These are phyloP conservation scores for Spicauda simplicius DNA, from an alignment of 2,888 invertebrate species.

Conservation along the genomic window DNA sequence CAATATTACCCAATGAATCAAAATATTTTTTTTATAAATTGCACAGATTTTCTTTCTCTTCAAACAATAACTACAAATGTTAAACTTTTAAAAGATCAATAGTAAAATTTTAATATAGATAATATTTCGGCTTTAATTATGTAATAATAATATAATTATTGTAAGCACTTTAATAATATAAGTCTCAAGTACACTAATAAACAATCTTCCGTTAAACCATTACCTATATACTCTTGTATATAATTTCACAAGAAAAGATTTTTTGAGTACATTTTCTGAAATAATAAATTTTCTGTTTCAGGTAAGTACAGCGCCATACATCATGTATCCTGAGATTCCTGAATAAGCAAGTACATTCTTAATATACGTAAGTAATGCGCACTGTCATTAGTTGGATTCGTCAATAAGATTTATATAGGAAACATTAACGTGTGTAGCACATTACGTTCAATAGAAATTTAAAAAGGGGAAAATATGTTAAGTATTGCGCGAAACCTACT, in stretches of 20 bases:
- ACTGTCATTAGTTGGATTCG: conserved; percentile 31
- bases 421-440: conserved; percentile 21
- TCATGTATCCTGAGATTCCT: conserved; percentile 16
- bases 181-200: too few species aligned
- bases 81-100: too few species aligned
- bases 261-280: neutral
- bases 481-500: neutral
- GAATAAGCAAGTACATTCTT: conserved; percentile 3
- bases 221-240: too few species aligned
- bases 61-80: too few species aligned
- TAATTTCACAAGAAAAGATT: neutral
- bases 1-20: too few species aligned
- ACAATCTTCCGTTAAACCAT: too few species aligned
- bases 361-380: conserved; percentile 21
- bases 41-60: too few species aligned
- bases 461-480: conserved; percentile 19
- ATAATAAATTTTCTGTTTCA: conserved; percentile 28
- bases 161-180: too few species aligned
- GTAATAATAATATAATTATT: too few species aligned
- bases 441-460: conserved; percentile 16
- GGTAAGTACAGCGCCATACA: conserved; percentile 27
- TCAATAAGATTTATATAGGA: conserved; percentile 37
- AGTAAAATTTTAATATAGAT: too few species aligned
- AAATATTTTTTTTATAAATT: too few species aligned
- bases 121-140: too few species aligned